Percentiles rank a stretch among this genome's conserved stretches.
Conservation (phyloP, 1,140 invertebrate species). For the Nymphalis io region DNA sequence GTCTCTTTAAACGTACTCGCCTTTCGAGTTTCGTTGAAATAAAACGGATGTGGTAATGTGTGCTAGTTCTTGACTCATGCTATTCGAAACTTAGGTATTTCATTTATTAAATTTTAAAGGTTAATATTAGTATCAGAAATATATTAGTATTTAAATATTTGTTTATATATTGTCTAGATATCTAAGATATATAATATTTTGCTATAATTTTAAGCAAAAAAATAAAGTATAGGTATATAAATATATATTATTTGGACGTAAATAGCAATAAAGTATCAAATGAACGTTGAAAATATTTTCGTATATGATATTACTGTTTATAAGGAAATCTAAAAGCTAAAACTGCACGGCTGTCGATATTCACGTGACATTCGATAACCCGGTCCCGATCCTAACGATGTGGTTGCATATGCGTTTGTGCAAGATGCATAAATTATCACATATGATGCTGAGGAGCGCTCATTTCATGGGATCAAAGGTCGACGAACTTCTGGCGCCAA, state of each 20-base stretch:
- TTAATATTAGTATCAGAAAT: not conserved
- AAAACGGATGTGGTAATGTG: slow-evolving; percentile 4
- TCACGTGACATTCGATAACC: slow-evolving; percentile 40
- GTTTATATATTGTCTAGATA: too few species aligned
- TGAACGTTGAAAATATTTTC: not conserved
- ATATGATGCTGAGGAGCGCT: slow-evolving; percentile 33
- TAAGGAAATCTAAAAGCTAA: slow-evolving; percentile 16
- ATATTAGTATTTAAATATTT: too few species aligned
- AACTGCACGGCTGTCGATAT: slow-evolving; percentile 12
- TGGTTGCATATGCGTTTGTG: slow-evolving; percentile 30
- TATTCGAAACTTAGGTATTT: not conserved
- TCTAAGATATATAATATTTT: too few species aligned
- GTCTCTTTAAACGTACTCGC: slow-evolving; percentile 19
- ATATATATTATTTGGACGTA: too few species aligned
- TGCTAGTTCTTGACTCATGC: not conserved
- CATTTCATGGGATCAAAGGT: slow-evolving; percentile 34
- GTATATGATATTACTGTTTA: not conserved
- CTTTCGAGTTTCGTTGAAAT: slow-evolving; percentile 5
- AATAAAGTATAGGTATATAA: too few species aligned
- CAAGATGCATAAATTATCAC: slow-evolving; percentile 41
- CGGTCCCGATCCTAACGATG: slow-evolving; percentile 31
- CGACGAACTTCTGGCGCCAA: slow-evolving; percentile 24
- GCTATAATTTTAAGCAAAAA: too few species aligned
- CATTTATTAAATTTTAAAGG: not conserved
- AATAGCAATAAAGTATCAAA: too few species aligned